Conservation (phyloP, 2,797 vertebrate species). For the Discoglossus pictus region DNA sequence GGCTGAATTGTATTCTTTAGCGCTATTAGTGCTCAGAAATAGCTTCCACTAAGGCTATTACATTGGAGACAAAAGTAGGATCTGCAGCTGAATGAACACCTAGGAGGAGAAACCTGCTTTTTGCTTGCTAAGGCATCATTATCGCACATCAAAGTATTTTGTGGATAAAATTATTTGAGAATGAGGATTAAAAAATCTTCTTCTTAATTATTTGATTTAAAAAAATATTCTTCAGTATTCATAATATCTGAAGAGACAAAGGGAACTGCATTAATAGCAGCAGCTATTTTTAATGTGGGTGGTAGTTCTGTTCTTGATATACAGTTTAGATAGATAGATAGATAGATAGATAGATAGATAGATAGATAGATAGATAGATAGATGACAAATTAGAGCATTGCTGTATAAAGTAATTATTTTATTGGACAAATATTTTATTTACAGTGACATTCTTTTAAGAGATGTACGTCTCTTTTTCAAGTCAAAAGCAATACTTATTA, state of each 20-base stretch:
- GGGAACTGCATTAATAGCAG: too few relatives aligned
- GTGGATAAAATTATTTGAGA: slow-evolving; percentile 48
- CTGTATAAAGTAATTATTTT: too few relatives aligned
- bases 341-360: too few relatives aligned
- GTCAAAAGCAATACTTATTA: too few relatives aligned
- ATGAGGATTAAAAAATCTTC: slow-evolving; percentile 50
- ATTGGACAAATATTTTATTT: too few relatives aligned
- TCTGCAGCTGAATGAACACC: slow-evolving; percentile 58
- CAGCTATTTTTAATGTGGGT: too few relatives aligned
- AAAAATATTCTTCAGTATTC: slow-evolving; percentile 4
- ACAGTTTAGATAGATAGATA: too few relatives aligned
- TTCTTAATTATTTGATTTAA: slow-evolving; percentile 41
- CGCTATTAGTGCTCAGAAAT: slow-evolving; percentile 58
- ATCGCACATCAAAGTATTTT: not conserved
- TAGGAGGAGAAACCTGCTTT: slow-evolving; percentile 46
- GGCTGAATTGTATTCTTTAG: slow-evolving; percentile 55
- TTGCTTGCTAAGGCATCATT: slow-evolving; percentile 57
- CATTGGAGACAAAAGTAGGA: slow-evolving; percentile 55
- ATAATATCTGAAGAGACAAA: not conserved
- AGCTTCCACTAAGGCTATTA: slow-evolving; percentile 60
- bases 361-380: too few relatives aligned
- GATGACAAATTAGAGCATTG: too few relatives aligned
- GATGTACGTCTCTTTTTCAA: too few relatives aligned
- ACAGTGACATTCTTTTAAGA: too few relatives aligned
- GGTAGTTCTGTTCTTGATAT: too few relatives aligned